Evolutionary conservation across 1,140 invertebrate genomes (phyloP), one percentile per base, ranked within the genome.

Genomic region (Orchesella cincta): DNA sequence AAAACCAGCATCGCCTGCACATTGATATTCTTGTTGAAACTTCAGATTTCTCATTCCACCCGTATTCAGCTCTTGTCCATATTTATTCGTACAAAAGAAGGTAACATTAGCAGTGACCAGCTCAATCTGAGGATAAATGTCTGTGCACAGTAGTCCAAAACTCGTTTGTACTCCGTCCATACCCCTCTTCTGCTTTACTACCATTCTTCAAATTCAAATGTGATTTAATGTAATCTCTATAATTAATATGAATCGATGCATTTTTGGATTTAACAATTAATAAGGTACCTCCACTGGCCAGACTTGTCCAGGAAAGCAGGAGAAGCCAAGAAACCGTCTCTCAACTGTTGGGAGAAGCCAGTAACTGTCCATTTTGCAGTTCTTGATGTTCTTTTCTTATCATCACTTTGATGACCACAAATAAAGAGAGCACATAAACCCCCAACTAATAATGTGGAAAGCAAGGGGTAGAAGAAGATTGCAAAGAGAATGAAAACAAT

Each of bases 101-200:
- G 64, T 34, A 1, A 35, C 36, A 14, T 26, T 29, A 28, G 26
- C 62, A 35, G 23, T 14, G 36, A 70, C 33, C 31, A n/a, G 16
- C 26, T 70, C 72, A 3, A 74, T 28, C 18, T 74, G 36, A 46
- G 14, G 23, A 5, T 12, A 23, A 0, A 77, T 51, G 36, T 74
- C 72, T 1, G 57, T 70, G 1, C 33, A 26, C 1, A 77, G 33
- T 3, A 77, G 34, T 8, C 76, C 76, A 74, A 77, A 74, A 20
- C 28, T 36, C 20, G 72, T 77, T 74, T 74, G 76, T 0, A 74
- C n/a, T 67, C 72, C 76, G 33, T 74, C 76, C 31, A 77, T 73
- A 8, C 54, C 31, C 18, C 34, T 62, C 34, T 74, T 77, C 64
- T 77, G 76, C 3, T 29, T 54, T 14, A 73, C 35, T 14, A 73